Evolutionary conservation across 2,888 invertebrate genomes (phyloP).

Genomic region (Scaptomyza reducta): DNA sequence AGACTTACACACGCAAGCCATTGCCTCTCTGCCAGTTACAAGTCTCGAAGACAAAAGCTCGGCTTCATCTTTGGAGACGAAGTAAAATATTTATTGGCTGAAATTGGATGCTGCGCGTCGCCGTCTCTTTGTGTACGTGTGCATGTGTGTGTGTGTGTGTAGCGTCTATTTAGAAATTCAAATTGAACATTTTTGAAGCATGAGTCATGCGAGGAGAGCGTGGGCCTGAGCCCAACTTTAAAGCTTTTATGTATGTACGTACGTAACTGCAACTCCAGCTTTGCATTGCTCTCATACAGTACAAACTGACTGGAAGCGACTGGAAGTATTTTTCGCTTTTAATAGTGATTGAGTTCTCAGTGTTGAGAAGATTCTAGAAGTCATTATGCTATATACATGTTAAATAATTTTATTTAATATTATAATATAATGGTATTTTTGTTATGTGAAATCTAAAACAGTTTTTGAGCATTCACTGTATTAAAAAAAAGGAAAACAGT

Average conservation of each 20-base stretch:
- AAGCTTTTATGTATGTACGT: slow-evolving; percentile 6
- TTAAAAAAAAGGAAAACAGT: not conserved
- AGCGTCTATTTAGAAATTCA: slow-evolving; percentile 75
- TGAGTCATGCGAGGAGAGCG: slow-evolving; percentile 66
- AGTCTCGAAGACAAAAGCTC: slow-evolving; percentile 61
- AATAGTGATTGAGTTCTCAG: not conserved
- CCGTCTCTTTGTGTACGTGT: slow-evolving; percentile 24
- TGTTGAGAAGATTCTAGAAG: not conserved
- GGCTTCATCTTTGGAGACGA: slow-evolving; percentile 56
- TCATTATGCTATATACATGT: not conserved
- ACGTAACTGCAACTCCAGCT: slow-evolving; percentile 15
- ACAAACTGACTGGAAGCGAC: slow-evolving; percentile 5
- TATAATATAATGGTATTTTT: not conserved
- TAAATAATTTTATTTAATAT: not conserved
- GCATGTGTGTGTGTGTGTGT: slow-evolving; percentile 40
- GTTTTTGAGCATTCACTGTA: not conserved
- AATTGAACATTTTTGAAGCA: slow-evolving; percentile 67
- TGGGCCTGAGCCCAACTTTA: slow-evolving; percentile 47
- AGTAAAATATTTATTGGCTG: slow-evolving; percentile 73
- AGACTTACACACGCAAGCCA: slow-evolving; percentile 16
- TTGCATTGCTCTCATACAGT: slow-evolving; percentile 5
- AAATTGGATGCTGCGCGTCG: slow-evolving; percentile 74
- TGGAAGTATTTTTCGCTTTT: not conserved
- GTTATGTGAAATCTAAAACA: too few species aligned
- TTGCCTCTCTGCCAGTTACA: slow-evolving; percentile 50